Base-by-base conservation (phyloP, 2,888 invertebrate species). In the Epiblema foenella region DNA sequence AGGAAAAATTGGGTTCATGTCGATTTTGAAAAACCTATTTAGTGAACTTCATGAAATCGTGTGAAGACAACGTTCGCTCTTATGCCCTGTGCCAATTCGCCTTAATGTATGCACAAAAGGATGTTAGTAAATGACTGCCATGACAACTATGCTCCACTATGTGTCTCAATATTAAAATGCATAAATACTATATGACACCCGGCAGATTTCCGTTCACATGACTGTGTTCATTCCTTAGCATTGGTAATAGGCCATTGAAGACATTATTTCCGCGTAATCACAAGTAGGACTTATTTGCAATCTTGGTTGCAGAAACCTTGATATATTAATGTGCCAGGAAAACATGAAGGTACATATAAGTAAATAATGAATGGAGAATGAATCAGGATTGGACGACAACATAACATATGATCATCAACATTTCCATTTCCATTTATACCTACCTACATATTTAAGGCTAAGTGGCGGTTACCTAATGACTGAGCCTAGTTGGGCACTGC, bases 221-320 rank as follows among this genome's bases (percentile, higher is more conserved):
- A 67, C 67, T 59, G 20, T 39, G 12, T 11, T 46, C 17, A 42
- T 52, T 68, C 52, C 39, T 42, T 52, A 52, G 49, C 39, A 60
- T 54, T 29, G 54, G 42, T 62, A 54, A 68, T 54, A 4, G 51
- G 18, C 46, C 39, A 54, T 54, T 68, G 51, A 68, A 29, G 49
- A 29, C 24, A 68, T 24, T 42, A 33, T 68, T 60, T 68, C 68
- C 68, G 68, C 56, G 17, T 69, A 24, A 52, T 64, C 52, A 64
- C 39, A 64, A 20, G 64, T 54, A 39, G 64, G 20, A 52, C 20
- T 54, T 39, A 54, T 39, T 64, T 64, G 54, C 52, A 64, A 24
- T 37, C 64, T 54, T 54, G 64, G n/a, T 54, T 54, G 15, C 17
- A 39, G 37, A n/a, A 54, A 39, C 52, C 64, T 64, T 64, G 52